A percentile compares a stretch with the other conserved stretches of the same genome.
These are phyloP conservation scores for Brachirus orientalis DNA, from an alignment of 2,113 vertebrate genomes.

Conservation along the genomic window DNA sequence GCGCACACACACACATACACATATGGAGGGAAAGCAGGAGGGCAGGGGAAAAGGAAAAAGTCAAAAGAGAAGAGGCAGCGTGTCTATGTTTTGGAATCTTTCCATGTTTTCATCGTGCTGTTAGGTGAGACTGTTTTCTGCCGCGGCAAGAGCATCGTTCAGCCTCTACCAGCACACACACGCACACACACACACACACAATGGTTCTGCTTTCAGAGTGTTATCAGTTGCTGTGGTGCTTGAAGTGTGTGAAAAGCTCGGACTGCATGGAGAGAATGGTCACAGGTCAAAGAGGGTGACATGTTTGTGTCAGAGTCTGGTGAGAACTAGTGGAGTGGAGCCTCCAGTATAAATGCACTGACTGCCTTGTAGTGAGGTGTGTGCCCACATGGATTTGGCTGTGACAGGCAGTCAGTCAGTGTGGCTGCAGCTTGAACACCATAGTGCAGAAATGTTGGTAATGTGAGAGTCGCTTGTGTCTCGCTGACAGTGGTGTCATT, in stretches of 20 bases:
- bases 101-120: constrained; percentile 38
- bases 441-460: constrained; percentile 26
- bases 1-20: no score
- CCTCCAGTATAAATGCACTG: constrained; percentile 42
- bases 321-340: constrained; percentile 46
- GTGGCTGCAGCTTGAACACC: neutral
- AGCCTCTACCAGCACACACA: constrained; percentile 12
- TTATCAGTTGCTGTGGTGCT: constrained; percentile 43
- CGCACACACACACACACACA: constrained; percentile 20
- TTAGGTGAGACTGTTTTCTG: constrained; percentile 31
- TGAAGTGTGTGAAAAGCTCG: constrained; percentile 48
- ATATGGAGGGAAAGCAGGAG: constrained; percentile 23
- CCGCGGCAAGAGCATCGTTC: constrained; percentile 46
- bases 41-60: constrained; percentile 2
- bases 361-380: constrained; percentile 30
- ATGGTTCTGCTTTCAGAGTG: constrained; percentile 17
- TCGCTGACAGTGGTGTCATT: constrained; percentile 41
- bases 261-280: constrained; percentile 22
- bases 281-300: constrained; percentile 53
- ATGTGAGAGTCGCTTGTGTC: constrained; percentile 35
- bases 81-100: constrained; percentile 35
- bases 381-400: constrained; percentile 19
- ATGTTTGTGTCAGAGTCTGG: constrained; percentile 57
- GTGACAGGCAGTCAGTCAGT: neutral
- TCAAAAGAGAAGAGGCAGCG: constrained; percentile 8